Conservation (phyloP, 1,140 invertebrate species). For the Drosophila erecta region DNA sequence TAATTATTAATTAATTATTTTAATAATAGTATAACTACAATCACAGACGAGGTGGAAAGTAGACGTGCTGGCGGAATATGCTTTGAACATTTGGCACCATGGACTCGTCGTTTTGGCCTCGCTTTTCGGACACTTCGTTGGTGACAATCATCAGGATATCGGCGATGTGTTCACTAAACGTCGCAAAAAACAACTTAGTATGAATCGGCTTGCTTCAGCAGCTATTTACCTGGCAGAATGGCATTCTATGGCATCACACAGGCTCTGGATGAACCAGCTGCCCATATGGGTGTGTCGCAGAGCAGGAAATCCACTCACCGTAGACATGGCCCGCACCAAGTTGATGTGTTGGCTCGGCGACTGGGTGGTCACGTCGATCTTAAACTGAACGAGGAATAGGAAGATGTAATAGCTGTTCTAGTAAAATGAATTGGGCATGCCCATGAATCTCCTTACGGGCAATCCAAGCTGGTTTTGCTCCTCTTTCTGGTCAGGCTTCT, state of each 20-base stretch:
- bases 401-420: neutral
- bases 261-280: constrained; percentile 79
- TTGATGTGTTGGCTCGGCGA: constrained; percentile 54
- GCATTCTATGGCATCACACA: constrained; percentile 57
- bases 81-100: constrained; percentile 53
- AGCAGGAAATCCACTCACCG: constrained; percentile 66
- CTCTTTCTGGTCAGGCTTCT: constrained; percentile 15
- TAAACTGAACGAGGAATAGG: constrained; percentile 13
- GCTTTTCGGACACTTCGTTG: constrained; percentile 50
- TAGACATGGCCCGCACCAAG: constrained; percentile 73
- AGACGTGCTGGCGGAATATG: constrained; percentile 56
- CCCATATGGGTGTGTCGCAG: constrained; percentile 69
- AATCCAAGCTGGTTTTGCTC: neutral
- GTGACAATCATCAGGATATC: constrained; percentile 70
- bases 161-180: constrained; percentile 56
- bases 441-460: constrained; percentile 13
- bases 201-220: neutral
- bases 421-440: no score
- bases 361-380: constrained; percentile 36
- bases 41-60: constrained; percentile 72
- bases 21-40: neutral
- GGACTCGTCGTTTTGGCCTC: constrained; percentile 57
- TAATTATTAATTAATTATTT: no score
- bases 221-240: constrained; percentile 50
- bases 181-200: neutral